These are phyloP conservation scores for Pelochelys cantorii DNA, from an alignment of 2,797 vertebrate species.

Conservation along the genomic window DNA sequence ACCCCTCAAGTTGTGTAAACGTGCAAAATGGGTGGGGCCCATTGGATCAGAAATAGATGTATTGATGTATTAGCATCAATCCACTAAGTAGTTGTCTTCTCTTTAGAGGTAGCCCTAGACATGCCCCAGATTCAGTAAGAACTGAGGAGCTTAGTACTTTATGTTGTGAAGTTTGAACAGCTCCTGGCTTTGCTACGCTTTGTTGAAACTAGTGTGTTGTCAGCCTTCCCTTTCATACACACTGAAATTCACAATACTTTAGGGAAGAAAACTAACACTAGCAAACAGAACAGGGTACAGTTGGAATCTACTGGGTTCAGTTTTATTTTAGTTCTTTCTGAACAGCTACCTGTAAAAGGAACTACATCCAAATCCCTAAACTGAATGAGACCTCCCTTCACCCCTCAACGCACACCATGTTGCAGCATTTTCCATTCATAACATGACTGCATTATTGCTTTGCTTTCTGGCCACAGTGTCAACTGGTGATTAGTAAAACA, in stretches of 20 bases:
- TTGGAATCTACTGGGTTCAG: neutral
- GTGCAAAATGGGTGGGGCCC: neutral
- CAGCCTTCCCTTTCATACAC: neutral
- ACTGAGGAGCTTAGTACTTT: neutral
- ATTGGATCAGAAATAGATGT: neutral
- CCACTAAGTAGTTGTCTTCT: neutral
- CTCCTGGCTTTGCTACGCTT: neutral
- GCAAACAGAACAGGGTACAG: neutral
- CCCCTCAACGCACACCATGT: neutral
- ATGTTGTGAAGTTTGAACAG: neutral
- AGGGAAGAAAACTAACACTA: neutral
- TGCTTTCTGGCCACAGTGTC: slow-evolving; percentile 52
- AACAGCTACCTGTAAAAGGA: neutral
- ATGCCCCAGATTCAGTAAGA: neutral
- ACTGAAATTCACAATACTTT: neutral
- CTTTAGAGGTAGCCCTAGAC: neutral
- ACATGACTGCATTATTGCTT: slow-evolving; percentile 26
- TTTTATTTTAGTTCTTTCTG: neutral
- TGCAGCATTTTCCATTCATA: slow-evolving; percentile 16
- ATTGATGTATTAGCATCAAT: neutral
- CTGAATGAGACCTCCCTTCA: neutral
- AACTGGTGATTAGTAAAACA: slow-evolving; percentile 64
- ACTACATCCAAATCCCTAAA: neutral
- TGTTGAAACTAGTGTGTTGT: neutral
- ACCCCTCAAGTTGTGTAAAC: neutral